These are phyloP conservation scores for Numenius phaeopus DNA, from an alignment of 2,797 vertebrate genomes.

Conservation along the genomic window DNA sequence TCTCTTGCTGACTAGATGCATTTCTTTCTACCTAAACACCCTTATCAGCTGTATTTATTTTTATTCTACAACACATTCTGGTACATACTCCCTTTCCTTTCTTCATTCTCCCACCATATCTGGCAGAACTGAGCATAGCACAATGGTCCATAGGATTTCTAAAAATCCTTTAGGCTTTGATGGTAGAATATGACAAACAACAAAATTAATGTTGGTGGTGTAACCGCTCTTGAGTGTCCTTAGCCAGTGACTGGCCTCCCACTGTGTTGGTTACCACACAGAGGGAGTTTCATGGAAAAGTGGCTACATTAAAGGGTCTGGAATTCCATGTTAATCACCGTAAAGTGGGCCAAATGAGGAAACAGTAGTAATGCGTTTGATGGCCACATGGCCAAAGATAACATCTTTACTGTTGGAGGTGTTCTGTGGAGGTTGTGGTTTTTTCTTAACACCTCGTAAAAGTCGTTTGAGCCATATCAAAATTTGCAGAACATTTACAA, in stretches of 20 bases:
- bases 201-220: neutral
- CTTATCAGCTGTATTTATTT: neutral
- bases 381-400: neutral
- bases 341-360: neutral
- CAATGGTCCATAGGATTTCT: neutral
- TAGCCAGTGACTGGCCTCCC: neutral
- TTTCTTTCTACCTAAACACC: neutral
- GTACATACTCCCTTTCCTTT: neutral
- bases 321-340: neutral
- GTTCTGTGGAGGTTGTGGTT: neutral
- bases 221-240: neutral
- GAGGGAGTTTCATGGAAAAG: neutral
- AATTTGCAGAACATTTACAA: neutral
- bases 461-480: neutral
- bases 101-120: neutral
- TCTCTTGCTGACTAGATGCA: neutral
- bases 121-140: neutral
- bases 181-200: neutral
- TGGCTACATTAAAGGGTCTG: neutral
- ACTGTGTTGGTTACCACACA: neutral
- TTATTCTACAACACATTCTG: neutral
- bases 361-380: neutral
- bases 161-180: neutral
- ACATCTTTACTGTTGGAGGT: neutral
- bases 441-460: neutral